These are phyloP conservation scores for Scolopax bukidnonensis DNA, from an alignment of 2,797 vertebrate species.

Conservation along the genomic window DNA sequence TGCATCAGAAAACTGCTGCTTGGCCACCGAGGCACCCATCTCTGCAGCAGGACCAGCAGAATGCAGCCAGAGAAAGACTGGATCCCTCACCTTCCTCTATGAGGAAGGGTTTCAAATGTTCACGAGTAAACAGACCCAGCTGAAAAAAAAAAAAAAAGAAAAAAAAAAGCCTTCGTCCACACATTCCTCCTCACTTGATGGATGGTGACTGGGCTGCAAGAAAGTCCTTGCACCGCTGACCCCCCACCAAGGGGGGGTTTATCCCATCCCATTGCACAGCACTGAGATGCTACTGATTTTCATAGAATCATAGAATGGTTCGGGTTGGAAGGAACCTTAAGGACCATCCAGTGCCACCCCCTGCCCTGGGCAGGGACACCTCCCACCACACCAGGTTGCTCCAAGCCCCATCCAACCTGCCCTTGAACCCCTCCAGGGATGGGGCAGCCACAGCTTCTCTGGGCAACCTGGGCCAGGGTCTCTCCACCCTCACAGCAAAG, in stretches of 20 bases:
- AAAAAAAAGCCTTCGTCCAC: background rate
- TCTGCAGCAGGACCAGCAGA: background rate
- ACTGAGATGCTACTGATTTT: background rate
- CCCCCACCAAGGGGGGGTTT: background rate
- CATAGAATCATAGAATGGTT: too few species aligned
- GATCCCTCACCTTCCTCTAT: background rate
- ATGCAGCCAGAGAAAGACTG: background rate
- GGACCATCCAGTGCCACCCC: too few species aligned
- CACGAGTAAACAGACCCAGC: background rate
- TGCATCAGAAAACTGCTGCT: conserved; percentile 53
- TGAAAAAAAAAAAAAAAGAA: background rate
- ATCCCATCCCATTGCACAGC: background rate
- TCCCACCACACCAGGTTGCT: too few species aligned
- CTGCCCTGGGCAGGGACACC: too few species aligned
- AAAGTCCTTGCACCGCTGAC: background rate
- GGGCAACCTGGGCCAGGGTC: too few species aligned
- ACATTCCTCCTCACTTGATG: background rate
- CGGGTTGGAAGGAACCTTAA: too few species aligned
- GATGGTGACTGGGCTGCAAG: background rate
- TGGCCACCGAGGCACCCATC: background rate
- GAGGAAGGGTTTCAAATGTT: background rate
- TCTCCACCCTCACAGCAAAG: too few species aligned
- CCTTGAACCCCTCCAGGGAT: too few species aligned
- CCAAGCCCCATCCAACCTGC: too few species aligned
- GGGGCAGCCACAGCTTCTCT: too few species aligned